These are phyloP conservation scores for Alosa alosa DNA, from an alignment of 2,113 vertebrate genomes.

Conservation along the genomic window DNA sequence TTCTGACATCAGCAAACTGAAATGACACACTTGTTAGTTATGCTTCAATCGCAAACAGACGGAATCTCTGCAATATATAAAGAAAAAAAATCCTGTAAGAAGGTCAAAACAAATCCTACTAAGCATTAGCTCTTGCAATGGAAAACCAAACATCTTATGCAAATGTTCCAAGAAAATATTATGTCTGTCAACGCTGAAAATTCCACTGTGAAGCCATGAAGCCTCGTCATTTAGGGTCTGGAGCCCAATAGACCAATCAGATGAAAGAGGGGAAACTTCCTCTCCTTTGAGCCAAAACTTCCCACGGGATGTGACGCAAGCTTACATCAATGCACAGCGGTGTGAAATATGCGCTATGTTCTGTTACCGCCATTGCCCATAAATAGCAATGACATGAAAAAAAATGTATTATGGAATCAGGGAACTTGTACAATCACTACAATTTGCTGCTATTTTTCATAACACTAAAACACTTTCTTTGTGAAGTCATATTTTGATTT, in stretches of 20 bases:
- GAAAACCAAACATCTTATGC: background rate
- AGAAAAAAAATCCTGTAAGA: background rate
- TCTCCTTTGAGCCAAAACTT: slow-evolving; percentile 6
- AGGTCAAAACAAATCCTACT: background rate
- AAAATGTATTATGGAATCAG: slow-evolving; percentile 2
- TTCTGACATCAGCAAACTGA: slow-evolving; percentile 3
- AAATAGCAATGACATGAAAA: slow-evolving; percentile 35
- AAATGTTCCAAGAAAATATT: slow-evolving; percentile 10
- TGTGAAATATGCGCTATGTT: slow-evolving; percentile 3
- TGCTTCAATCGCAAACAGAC: background rate
- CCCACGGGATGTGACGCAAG: slow-evolving; percentile 30
- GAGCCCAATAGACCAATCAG: slow-evolving; percentile 24
- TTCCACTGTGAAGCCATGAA: background rate
- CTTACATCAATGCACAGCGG: slow-evolving; percentile 12
- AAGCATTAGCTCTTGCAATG: background rate
- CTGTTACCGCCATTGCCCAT: slow-evolving; percentile 31
- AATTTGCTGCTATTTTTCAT: background rate
- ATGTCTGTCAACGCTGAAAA: slow-evolving; percentile 6
- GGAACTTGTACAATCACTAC: slow-evolving; percentile 5
- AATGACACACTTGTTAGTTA: background rate
- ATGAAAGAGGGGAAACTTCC: slow-evolving; percentile 18
- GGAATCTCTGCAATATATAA: background rate
- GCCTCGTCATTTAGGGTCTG: background rate
- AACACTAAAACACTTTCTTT: background rate
- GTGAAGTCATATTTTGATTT: background rate